These are phyloP conservation scores for Ochropacha duplaris DNA, from an alignment of 2,888 invertebrate species.

Conservation along the genomic window DNA sequence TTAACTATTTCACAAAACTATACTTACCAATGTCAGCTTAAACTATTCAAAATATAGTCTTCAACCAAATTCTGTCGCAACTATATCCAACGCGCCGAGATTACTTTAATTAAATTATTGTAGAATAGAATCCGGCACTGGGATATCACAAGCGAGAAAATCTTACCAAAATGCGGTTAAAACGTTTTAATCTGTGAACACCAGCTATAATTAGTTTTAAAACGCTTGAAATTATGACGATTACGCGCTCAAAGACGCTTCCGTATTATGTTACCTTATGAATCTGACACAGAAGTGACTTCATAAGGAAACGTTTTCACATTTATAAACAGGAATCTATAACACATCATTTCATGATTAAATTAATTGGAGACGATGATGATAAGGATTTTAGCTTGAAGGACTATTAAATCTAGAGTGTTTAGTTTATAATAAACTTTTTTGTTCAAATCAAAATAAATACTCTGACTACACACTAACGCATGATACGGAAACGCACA, in stretches of 20 bases:
- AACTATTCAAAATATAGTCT: too few species aligned
- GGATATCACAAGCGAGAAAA: constrained; percentile 33
- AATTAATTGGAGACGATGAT: too few species aligned
- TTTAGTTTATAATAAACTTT: too few species aligned
- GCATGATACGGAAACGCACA: not conserved
- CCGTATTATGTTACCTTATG: not conserved
- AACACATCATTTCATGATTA: too few species aligned
- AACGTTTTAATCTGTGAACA: not conserved
- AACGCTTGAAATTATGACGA: not conserved
- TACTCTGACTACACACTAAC: not conserved
- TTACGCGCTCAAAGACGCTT: not conserved
- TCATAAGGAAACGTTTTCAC: too few species aligned
- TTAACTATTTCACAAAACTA: too few species aligned
- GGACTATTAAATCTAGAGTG: not conserved
- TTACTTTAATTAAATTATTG: constrained; percentile 41
- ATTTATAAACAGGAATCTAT: too few species aligned
- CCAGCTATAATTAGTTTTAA: not conserved
- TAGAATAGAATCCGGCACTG: constrained; percentile 16
- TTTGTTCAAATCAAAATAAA: too few species aligned
- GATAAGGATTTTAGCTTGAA: too few species aligned
- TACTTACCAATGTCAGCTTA: too few species aligned
- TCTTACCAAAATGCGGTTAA: constrained; percentile 16
- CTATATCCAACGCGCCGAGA: constrained; percentile 8
- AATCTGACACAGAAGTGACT: not conserved
- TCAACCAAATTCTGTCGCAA: not conserved